Evolutionary conservation across 2,888 invertebrate species (phyloP).

Genomic region (Panopea generosa): DNA sequence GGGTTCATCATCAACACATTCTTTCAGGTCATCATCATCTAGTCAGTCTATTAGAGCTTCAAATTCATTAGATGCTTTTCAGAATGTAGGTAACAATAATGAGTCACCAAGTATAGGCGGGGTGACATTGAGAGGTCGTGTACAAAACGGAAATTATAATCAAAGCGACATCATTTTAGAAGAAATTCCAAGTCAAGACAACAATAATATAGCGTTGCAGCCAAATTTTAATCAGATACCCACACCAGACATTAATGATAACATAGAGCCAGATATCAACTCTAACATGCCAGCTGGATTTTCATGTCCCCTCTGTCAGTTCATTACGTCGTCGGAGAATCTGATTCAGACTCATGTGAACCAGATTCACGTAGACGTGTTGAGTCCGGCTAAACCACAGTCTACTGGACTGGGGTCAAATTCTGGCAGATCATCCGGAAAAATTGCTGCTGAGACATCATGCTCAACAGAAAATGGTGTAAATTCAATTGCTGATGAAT

Average conservation of each 20-base stretch:
- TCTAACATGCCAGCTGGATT: slow-evolving; percentile 71
- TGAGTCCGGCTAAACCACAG: slow-evolving; percentile 65
- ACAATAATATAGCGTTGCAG: slow-evolving; percentile 56
- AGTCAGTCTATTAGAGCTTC: slow-evolving; percentile 26
- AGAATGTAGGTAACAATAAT: slow-evolving; percentile 4
- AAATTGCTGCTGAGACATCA: neutral
- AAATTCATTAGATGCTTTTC: slow-evolving; percentile 38
- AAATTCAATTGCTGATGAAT: slow-evolving; percentile 81
- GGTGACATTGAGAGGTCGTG: slow-evolving; percentile 12
- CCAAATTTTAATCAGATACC: slow-evolving; percentile 55
- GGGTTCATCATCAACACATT: slow-evolving; percentile 20
- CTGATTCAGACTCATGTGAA: slow-evolving; percentile 93
- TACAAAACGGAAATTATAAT: slow-evolving; percentile 34
- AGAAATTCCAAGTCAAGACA: slow-evolving; percentile 51
- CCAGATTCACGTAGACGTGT: slow-evolving; percentile 89
- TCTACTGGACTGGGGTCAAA: neutral
- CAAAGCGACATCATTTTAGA: slow-evolving; percentile 53
- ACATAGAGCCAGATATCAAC: slow-evolving; percentile 70
- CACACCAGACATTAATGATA: slow-evolving; percentile 70
- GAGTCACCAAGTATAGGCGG: slow-evolving; percentile 10
- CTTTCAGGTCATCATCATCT: slow-evolving; percentile 35
- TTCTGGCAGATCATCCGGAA: neutral
- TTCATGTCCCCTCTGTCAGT: slow-evolving; percentile 92
- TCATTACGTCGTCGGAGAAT: slow-evolving; percentile 90
- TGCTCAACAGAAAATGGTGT: slow-evolving; percentile 13